Evolutionary conservation across 2,797 vertebrate species (phyloP), one percentile per base, ranked within the genome.

Genomic region (Kryptopterus vitreolus): DNA sequence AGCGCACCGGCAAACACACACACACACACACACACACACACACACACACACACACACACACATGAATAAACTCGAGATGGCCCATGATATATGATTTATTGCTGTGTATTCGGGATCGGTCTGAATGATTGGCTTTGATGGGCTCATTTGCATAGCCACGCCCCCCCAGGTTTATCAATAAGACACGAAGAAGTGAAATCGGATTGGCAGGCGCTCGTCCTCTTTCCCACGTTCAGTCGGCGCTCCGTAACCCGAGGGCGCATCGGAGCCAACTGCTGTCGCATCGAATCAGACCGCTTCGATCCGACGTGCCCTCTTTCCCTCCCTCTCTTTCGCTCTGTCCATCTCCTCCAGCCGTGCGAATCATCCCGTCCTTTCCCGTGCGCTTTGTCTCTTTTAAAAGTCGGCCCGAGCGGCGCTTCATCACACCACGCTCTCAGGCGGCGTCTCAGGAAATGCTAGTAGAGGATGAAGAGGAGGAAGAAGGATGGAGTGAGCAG

Each of bases 371-470:
- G 70, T 46, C 52, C 53, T 75, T 79, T 83, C 84, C 83, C 75
- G 77, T 87, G 38, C 15, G 76, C 38, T 43, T 43, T 66, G 50
- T 53, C 26, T 78, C 55, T 82, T 81, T 48, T 79, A 78, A 86
- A n/a, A n/a, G 81, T 48, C 76, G 79, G 78, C 58, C 57, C 35
- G 29, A 81, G 68, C 55, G 13, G 84, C 89, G 5, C 38, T 7
- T 85, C 46, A 89, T 90, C 85, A 82, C 81, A 83, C 88, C 90
- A 89, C 85, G 73, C 81, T 86, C 38, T 26, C 84, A 87, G 88
- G 76, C 57, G 86, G 83, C 75, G 80, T 80, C 76, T 62, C 77
- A n/a, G 29, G n/a, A 35, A 18, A 87, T 78, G 85, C 85, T 76
- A 80, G 85, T 79, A 33, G 24, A 43, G 53, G 83, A 83, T 33